A percentile compares a stretch with the other conserved stretches of the same genome.
Conservation (phyloP, 2,888 invertebrate species). For the Amphiduros pacificus region DNA sequence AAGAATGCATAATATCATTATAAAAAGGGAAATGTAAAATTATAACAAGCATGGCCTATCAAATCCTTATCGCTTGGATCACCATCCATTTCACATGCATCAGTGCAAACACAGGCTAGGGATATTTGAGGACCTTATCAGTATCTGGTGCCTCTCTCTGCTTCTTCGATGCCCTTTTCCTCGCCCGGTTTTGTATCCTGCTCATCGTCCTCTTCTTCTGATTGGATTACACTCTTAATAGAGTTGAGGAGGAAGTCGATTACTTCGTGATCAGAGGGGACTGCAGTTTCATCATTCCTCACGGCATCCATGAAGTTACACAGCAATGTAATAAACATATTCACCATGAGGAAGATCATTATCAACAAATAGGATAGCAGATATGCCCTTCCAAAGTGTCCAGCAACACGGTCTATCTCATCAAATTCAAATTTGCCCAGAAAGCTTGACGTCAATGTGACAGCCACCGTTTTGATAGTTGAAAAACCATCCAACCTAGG, state of each 20-base stretch:
- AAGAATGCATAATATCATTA: no score
- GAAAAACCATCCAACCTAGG: not conserved
- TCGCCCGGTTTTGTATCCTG: no score
- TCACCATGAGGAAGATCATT: not conserved
- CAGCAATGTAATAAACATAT: not conserved
- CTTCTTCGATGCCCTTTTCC: no score
- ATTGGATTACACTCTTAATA: not conserved
- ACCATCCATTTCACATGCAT: no score
- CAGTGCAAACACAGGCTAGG: no score
- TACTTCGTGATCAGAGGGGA: not conserved
- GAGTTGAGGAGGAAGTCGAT: not conserved
- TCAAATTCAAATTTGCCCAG: constrained; percentile 3
- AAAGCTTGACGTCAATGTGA: not conserved
- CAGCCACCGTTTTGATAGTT: not conserved
- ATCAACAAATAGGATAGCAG: not conserved
- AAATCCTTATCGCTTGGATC: no score
- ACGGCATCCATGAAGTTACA: constrained; percentile 1
- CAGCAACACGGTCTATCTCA: not conserved
- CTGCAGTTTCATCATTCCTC: not conserved
- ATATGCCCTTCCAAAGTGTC: not conserved
- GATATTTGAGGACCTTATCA: no score
- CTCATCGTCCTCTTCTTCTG: no score
- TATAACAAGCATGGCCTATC: no score
- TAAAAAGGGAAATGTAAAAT: no score
- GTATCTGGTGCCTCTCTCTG: no score